Conservation (phyloP, 2,888 invertebrate species). For the Iphiclides podalirius region DNA sequence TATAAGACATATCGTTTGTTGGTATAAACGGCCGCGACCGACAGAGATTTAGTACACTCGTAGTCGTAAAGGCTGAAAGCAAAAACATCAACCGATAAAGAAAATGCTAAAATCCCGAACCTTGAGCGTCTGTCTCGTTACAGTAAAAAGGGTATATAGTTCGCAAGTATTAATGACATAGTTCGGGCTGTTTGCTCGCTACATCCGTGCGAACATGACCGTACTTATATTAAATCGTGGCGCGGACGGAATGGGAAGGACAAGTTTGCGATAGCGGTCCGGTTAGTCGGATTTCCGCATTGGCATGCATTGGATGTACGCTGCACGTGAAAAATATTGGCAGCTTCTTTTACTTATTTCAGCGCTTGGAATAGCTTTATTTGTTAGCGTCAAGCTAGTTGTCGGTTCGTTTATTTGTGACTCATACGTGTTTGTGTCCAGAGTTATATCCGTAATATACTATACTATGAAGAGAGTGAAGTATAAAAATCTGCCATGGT, state of each 20-base stretch:
- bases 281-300: slow-evolving; percentile 55
- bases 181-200: neutral
- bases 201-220: neutral
- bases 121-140: too few relatives aligned
- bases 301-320: slow-evolving; percentile 40
- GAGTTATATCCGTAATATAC: too few relatives aligned
- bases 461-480: too few relatives aligned
- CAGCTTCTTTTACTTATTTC: slow-evolving; percentile 12
- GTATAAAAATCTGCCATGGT: too few relatives aligned
- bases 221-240: slow-evolving; percentile 11
- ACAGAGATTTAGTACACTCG: too few relatives aligned
- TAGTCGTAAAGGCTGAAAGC: too few relatives aligned
- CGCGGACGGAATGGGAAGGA: slow-evolving; percentile 46
- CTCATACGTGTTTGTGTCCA: too few relatives aligned
- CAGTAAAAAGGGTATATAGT: too few relatives aligned
- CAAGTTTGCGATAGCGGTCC: slow-evolving; percentile 53
- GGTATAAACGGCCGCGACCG: too few relatives aligned
- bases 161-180: neutral
- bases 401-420: neutral
- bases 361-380: neutral
- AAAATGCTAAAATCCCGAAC: too few relatives aligned
- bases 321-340: slow-evolving; percentile 28
- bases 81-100: too few relatives aligned
- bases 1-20: too few relatives aligned
- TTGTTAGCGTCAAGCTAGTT: neutral